Percentiles rank a stretch among this genome's conserved stretches.
Conservation (phyloP, 2,888 invertebrate species). For the Ommatoiulus sabulosus region DNA sequence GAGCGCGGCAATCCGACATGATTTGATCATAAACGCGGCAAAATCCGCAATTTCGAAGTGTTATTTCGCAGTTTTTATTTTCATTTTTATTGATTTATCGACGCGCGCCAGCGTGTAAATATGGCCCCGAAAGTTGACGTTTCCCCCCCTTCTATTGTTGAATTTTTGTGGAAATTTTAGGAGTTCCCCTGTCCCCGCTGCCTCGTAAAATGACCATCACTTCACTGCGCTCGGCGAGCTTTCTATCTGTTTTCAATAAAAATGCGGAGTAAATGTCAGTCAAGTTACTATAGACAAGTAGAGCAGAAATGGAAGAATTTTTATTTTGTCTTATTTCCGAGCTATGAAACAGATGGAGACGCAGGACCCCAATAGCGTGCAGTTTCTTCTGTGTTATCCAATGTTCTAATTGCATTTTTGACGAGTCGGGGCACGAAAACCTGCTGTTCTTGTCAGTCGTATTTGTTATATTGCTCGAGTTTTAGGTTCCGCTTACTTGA, state of each 20-base stretch:
- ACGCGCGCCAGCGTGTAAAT: conserved; percentile 5
- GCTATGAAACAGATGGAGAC: neutral
- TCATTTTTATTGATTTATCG: conserved; percentile 34
- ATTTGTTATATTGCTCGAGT: no score
- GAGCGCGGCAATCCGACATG: neutral
- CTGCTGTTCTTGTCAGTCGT: neutral
- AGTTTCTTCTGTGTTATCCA: neutral
- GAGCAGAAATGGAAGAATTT: neutral
- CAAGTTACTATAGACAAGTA: neutral
- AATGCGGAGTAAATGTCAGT: neutral
- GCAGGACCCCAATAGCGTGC: neutral
- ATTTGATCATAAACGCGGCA: neutral
- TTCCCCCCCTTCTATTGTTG: neutral
- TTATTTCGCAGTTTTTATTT: conserved; percentile 13
- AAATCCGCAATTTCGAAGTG: neutral
- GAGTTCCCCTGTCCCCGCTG: neutral
- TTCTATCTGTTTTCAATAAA: conserved; percentile 17
- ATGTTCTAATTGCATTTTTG: neutral
- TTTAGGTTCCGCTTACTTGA: no score
- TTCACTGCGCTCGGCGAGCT: neutral
- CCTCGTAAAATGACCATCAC: conserved; percentile 28
- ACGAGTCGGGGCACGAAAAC: neutral
- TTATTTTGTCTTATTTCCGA: neutral
- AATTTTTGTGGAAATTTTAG: neutral
- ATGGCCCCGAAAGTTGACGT: neutral